Evolutionary conservation across 2,888 invertebrate species (phyloP).

Genomic region (Ophion costatus): DNA sequence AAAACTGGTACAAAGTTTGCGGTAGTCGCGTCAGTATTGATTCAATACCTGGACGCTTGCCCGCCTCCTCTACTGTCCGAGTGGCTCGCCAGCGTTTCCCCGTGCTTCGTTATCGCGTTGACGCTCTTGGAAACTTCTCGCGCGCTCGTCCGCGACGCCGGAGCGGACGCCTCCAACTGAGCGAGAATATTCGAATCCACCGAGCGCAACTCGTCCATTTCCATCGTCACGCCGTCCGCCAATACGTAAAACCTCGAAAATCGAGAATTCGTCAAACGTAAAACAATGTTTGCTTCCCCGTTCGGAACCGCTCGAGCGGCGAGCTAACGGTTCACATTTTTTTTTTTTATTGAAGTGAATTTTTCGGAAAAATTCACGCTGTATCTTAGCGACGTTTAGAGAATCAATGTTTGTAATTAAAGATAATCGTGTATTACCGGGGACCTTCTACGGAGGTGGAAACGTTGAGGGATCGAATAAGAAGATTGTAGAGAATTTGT

Average conservation of each 20-base stretch:
- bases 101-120: constrained; percentile 88
- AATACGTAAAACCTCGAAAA: constrained; percentile 76
- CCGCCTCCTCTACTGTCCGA: constrained; percentile 91
- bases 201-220: constrained; percentile 74
- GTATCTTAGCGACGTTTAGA: background rate
- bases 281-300: background rate
- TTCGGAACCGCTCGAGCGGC: background rate
- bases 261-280: background rate
- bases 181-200: constrained; percentile 72
- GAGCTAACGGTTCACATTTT: background rate
- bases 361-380: background rate
- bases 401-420: background rate
- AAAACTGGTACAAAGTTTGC: constrained; percentile 32
- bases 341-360: background rate
- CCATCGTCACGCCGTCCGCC: constrained; percentile 76
- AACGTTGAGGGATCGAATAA: constrained; percentile 83
- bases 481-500: constrained; percentile 84
- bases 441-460: constrained; percentile 84
- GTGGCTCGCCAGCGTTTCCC: constrained; percentile 88
- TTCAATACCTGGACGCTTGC: constrained; percentile 86
- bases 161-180: constrained; percentile 69
- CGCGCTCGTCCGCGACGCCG: constrained; percentile 69
- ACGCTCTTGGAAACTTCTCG: constrained; percentile 84
- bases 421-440: constrained; percentile 76
- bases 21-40: constrained; percentile 7